Evolutionary conservation across 2,888 invertebrate genomes (phyloP), one percentile per base, ranked within the genome.

Genomic region (Dicyrtomina minuta): DNA sequence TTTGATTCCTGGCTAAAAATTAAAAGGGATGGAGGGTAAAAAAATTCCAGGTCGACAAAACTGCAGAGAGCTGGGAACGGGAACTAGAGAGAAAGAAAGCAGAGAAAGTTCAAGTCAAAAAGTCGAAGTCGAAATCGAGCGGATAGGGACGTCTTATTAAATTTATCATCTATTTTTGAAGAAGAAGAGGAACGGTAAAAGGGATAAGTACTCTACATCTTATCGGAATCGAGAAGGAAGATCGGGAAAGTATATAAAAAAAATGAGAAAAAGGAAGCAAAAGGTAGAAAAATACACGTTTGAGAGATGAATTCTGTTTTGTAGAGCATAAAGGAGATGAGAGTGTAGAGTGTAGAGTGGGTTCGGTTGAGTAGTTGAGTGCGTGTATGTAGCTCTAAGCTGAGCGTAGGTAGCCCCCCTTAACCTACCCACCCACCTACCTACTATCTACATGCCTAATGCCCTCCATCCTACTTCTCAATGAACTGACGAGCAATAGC

Each of bases 91-190:
- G 15, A 26, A 27, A 26, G 55, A 55, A 26, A 12, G 27, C 8
- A 55, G 27, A 27, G 27, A 53, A 22, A 20, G 51, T 17, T 53
- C n/a, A n/a, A n/a, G n/a, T n/a, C n/a, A n/a, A n/a, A n/a, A n/a
- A n/a, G n/a, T n/a, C n/a, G n/a, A n/a, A n/a, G n/a, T n/a, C n/a
- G n/a, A n/a, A 56, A 56, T 56, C 26, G 56, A 56, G 10, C 17
- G 13, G n/a, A 46, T 12, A n/a, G 17, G 58, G 39, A 39, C 39
- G 22, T 22, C 64, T 64, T 64, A 64, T 64, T 64, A 64, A 64
- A 64, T 64, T 49, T 64, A 64, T 62, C 24, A 20, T 49, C 64
- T 64, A 64, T 64, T 64, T 64, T 64, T 64, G 51, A 33, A 33
- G 26, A 24, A 20, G 33, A 59, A 59, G 59, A 33, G 26, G 8